Conservation (phyloP, 2,888 invertebrate species). For the Salticus scenicus region DNA sequence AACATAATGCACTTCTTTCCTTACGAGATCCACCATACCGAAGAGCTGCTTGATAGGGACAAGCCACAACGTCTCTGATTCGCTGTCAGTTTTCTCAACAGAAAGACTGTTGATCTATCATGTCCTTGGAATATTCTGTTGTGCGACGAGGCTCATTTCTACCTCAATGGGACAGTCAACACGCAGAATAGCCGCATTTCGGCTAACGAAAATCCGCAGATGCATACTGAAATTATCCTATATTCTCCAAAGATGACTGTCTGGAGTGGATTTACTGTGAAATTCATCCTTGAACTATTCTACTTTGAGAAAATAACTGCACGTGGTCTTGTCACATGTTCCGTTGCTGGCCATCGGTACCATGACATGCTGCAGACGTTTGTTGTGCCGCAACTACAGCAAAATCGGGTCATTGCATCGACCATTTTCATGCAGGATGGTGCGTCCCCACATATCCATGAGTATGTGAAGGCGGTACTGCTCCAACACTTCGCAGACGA, state of each 20-base stretch:
- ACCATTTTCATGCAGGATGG: conserved; percentile 5
- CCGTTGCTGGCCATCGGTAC: neutral
- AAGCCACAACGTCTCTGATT: neutral
- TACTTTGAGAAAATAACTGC: neutral
- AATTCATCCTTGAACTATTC: neutral
- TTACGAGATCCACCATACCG: neutral
- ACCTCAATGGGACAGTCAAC: conserved; percentile 5
- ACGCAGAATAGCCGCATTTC: neutral
- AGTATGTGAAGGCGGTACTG: neutral
- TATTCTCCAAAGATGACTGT: neutral
- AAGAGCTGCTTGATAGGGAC: neutral
- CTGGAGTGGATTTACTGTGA: conserved; percentile 5
- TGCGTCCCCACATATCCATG: neutral
- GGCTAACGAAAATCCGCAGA: neutral
- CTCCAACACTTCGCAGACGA: neutral
- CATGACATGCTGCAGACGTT: neutral
- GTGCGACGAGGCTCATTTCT: conserved; percentile 9
- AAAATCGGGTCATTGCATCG: neutral
- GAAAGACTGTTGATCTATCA: neutral
- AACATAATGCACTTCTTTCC: neutral
- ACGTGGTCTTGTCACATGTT: neutral
- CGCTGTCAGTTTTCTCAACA: neutral
- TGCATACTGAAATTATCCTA: neutral
- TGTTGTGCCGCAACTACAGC: neutral
- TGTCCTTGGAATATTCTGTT: conserved; percentile 4